These are phyloP conservation scores for Monochamus alternatus DNA, from an alignment of 2,888 invertebrate genomes.

Conservation along the genomic window DNA sequence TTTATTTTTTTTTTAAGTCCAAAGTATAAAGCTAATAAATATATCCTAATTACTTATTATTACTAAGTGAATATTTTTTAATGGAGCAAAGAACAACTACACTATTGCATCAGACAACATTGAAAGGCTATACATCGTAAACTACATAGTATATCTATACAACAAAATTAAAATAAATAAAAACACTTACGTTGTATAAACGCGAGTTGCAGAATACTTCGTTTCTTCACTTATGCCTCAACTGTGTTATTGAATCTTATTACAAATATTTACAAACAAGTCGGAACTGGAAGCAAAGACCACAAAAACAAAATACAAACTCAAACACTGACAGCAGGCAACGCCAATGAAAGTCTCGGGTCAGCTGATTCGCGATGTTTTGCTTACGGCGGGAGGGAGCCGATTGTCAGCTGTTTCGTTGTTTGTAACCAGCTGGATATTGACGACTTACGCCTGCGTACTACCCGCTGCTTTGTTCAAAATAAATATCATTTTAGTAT, in stretches of 20 bases:
- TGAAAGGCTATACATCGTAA: background rate
- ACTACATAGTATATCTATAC: conserved; percentile 18
- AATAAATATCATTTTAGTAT: conserved; percentile 9
- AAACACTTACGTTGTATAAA: conserved; percentile 28
- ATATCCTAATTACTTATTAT: too few relatives aligned
- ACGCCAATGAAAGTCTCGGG: conserved; percentile 31
- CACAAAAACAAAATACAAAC: conserved; percentile 39
- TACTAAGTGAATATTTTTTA: too few relatives aligned
- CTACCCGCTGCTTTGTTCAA: conserved; percentile 48
- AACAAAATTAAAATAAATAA: background rate
- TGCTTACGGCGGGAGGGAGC: conserved; percentile 39
- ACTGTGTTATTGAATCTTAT: background rate
- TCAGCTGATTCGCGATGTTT: conserved; percentile 59
- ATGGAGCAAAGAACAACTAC: too few relatives aligned
- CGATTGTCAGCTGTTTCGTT: conserved; percentile 53
- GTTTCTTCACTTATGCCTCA: background rate
- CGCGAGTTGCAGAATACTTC: conserved; percentile 10
- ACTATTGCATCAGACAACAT: too few relatives aligned
- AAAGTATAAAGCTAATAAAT: too few relatives aligned
- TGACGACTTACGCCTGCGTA: conserved; percentile 43
- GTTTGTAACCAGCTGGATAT: conserved; percentile 49
- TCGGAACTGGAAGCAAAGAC: conserved; percentile 38
- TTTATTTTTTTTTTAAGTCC: too few relatives aligned
- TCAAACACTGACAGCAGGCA: conserved; percentile 30
- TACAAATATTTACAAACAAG: conserved; percentile 35